Percentiles rank a stretch among this genome's conserved stretches.
Conservation (phyloP, 2,113 vertebrate genomes). For the Fulmarus glacialis region DNA sequence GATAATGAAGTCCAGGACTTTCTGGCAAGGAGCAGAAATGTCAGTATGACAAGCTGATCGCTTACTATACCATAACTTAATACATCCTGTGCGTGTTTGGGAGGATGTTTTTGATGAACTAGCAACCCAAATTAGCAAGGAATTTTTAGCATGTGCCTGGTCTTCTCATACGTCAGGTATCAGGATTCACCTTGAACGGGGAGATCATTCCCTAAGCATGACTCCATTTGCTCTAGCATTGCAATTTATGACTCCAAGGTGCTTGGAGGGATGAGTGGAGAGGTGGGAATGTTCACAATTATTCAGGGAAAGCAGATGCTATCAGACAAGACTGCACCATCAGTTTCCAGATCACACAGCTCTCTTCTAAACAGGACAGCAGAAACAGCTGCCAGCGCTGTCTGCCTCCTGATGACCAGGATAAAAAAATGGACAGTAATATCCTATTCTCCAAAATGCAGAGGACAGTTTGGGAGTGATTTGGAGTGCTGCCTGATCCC, state of each 20-base stretch:
- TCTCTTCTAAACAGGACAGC: not conserved
- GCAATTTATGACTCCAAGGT: slow-evolving; percentile 33
- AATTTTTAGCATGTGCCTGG: slow-evolving; percentile 82
- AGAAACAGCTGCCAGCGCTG: not conserved
- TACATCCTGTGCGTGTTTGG: slow-evolving; percentile 69
- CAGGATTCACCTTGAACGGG: slow-evolving; percentile 66
- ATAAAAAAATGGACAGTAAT: not conserved
- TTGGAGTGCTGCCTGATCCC: not conserved
- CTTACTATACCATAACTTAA: slow-evolving; percentile 72
- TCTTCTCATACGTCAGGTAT: slow-evolving; percentile 64
- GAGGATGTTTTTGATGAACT: slow-evolving; percentile 88
- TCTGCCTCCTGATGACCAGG: not conserved
- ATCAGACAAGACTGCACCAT: slow-evolving; percentile 1
- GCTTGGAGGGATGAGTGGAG: not conserved
- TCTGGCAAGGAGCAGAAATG: slow-evolving; percentile 69
- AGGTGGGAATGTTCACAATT: slow-evolving; percentile 23
- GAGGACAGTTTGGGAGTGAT: not conserved
- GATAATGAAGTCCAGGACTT: slow-evolving; percentile 67
- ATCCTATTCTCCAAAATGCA: not conserved
- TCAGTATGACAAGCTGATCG: slow-evolving; percentile 67
- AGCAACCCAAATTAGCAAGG: slow-evolving; percentile 82
- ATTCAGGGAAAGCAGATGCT: slow-evolving; percentile 52
- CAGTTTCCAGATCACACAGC: not conserved
- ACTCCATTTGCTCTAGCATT: slow-evolving; percentile 13
- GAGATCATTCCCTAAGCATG: slow-evolving; percentile 54